Evolutionary conservation across 2,797 vertebrate species (phyloP).

Genomic region (Chaetophractus vellerosus): DNA sequence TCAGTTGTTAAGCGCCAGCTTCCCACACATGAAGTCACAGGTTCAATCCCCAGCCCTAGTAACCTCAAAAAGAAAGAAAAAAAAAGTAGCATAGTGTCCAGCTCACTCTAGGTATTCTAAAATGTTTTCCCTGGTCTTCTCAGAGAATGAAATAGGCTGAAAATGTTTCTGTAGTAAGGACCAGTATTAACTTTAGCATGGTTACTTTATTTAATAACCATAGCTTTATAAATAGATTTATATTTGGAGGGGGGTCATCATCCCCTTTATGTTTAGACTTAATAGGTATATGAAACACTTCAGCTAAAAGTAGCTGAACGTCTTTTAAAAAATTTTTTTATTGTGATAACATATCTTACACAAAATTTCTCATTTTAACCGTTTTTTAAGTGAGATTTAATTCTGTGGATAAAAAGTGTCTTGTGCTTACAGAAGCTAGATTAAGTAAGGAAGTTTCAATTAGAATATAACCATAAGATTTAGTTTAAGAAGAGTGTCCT

Average conservation of each 20-base stretch:
- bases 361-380: no score
- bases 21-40: no score
- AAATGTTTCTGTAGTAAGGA: constrained; percentile 59
- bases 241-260: background rate
- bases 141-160: constrained; percentile 47
- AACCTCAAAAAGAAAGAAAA: no score
- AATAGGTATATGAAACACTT: constrained; percentile 33
- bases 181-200: constrained; percentile 3
- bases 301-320: constrained; percentile 45
- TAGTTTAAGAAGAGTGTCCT: constrained; percentile 33
- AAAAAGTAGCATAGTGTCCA: background rate
- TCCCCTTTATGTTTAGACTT: constrained; percentile 47
- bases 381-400: background rate
- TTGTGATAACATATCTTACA: no score
- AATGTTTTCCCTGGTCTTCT: constrained; percentile 48
- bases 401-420: background rate
- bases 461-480: constrained; percentile 54
- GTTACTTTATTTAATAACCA: background rate
- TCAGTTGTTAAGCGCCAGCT: no score
- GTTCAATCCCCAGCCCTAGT: no score
- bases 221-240: constrained; percentile 63
- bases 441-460: constrained; percentile 43
- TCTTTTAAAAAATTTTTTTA: background rate
- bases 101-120: background rate
- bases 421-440: constrained; percentile 60